Evolutionary conservation across 2,113 vertebrate genomes (phyloP).

Genomic region (Odocoileus virginianus): DNA sequence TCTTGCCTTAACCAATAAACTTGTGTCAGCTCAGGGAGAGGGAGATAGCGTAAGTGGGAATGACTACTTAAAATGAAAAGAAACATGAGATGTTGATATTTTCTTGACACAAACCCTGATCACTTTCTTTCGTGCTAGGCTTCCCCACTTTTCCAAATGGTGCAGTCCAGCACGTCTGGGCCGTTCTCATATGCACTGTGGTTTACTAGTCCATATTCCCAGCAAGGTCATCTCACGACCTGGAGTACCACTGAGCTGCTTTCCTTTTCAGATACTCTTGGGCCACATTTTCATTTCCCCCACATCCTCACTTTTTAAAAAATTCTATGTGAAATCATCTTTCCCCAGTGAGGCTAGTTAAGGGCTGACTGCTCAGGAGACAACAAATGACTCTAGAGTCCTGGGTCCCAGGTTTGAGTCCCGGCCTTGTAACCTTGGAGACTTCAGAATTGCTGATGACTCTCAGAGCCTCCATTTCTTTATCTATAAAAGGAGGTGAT

Average conservation of each 20-base stretch:
- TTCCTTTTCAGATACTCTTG: background rate
- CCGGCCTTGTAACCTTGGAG: background rate
- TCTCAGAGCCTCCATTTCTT: background rate
- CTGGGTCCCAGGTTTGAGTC: background rate
- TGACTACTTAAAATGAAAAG: background rate
- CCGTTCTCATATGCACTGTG: background rate
- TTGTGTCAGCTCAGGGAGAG: background rate
- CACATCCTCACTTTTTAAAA: background rate
- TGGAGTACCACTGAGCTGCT: background rate
- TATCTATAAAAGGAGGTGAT: background rate
- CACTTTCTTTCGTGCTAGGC: background rate
- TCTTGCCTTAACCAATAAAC: background rate
- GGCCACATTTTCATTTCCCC: background rate
- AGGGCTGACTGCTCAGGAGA: background rate
- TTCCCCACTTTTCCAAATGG: background rate
- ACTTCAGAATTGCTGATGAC: background rate
- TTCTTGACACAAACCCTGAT: background rate
- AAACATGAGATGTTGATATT: background rate
- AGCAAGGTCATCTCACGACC: background rate
- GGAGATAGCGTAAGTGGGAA: background rate
- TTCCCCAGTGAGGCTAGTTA: background rate
- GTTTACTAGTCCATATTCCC: background rate
- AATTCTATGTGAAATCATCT: background rate
- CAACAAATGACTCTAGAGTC: background rate
- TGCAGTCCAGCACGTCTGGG: background rate